Evolutionary conservation across 1,140 invertebrate species (phyloP).

Genomic region (Asobara japonica): DNA sequence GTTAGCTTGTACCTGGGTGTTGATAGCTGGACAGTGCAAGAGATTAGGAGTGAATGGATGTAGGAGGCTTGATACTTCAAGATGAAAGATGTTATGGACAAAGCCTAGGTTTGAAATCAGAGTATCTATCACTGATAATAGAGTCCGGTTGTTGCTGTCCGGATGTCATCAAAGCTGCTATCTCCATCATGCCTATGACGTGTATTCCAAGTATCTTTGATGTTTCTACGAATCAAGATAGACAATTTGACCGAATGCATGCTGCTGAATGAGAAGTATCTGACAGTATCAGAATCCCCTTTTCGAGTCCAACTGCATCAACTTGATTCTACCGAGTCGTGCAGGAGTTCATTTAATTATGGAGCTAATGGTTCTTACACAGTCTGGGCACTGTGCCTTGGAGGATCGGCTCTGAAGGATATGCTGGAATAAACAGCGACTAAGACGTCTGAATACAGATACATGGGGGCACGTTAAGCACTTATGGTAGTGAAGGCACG

Average conservation of each 20-base stretch:
- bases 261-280: too few species aligned
- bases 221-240: too few species aligned
- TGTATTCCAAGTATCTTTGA: too few species aligned
- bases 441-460: slow-evolving; percentile 23
- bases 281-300: slow-evolving; percentile 3
- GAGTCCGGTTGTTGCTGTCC: too few species aligned
- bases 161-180: too few species aligned
- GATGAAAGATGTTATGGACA: neutral
- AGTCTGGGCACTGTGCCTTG: neutral
- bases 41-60: neutral
- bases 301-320: slow-evolving; percentile 54
- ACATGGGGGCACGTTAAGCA: slow-evolving; percentile 32
- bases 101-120: neutral
- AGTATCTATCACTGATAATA: too few species aligned
- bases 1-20: neutral
- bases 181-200: too few species aligned
- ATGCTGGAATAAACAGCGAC: slow-evolving; percentile 27
- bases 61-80: neutral
- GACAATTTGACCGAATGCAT: too few species aligned
- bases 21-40: neutral
- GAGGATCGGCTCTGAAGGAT: neutral
- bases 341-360: slow-evolving; percentile 61
- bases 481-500: neutral
- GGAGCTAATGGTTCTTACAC: slow-evolving; percentile 33
- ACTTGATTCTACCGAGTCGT: slow-evolving; percentile 54